Conservation (phyloP, 2,888 invertebrate genomes). For the Rosalia funebris region DNA sequence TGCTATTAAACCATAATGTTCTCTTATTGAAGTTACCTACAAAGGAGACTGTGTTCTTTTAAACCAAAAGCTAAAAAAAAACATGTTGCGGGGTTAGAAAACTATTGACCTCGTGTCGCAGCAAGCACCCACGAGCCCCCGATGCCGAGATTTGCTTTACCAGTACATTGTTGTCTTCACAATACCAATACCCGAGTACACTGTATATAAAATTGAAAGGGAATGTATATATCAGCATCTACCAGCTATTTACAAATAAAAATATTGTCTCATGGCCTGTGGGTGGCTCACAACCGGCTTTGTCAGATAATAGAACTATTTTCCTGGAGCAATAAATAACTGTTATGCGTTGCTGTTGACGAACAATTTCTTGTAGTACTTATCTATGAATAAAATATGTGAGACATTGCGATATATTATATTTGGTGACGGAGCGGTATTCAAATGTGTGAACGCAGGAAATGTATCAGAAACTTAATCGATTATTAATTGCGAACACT, state of each 20-base stretch:
- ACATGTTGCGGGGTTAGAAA: slow-evolving; percentile 13
- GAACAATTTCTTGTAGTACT: slow-evolving; percentile 43
- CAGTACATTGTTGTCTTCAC: slow-evolving; percentile 33
- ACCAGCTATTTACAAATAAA: slow-evolving; percentile 37
- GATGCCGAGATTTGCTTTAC: slow-evolving; percentile 30
- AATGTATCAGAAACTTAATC: slow-evolving; percentile 34
- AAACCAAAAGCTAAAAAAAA: too few relatives aligned
- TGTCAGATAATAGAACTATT: slow-evolving; percentile 44
- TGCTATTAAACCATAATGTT: too few relatives aligned
- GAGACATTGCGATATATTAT: slow-evolving; percentile 29
- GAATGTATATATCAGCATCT: slow-evolving; percentile 40
- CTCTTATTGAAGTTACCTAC: too few relatives aligned
- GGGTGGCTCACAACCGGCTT: slow-evolving; percentile 44
- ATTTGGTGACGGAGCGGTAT: slow-evolving; percentile 25
- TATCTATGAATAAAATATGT: slow-evolving; percentile 40
- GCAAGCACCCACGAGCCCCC: slow-evolving; percentile 26
- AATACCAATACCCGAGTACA: slow-evolving; percentile 30
- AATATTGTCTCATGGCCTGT: slow-evolving; percentile 43
- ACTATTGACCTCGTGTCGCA: slow-evolving; percentile 14
- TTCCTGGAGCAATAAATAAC: slow-evolving; percentile 43
- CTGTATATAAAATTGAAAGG: slow-evolving; percentile 36
- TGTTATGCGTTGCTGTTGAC: slow-evolving; percentile 40
- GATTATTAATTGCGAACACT: slow-evolving; percentile 35
- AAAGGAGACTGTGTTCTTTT: too few relatives aligned
- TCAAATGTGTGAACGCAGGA: slow-evolving; percentile 30